Base-by-base conservation (phyloP, 1,140 invertebrate species). In the Drosophila pandora region DNA sequence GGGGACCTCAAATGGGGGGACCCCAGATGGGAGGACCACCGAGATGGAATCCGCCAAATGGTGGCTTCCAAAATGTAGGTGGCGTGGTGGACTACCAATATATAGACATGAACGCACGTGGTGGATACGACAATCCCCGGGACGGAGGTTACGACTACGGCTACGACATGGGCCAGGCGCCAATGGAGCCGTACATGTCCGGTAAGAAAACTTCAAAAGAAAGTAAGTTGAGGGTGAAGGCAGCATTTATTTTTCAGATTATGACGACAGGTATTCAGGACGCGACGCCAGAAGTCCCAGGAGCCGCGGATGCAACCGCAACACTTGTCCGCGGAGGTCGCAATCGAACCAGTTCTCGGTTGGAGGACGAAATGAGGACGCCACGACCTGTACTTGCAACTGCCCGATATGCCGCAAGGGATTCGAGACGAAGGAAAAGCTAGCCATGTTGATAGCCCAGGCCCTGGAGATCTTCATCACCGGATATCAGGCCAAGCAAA, bases 391-490 rank as follows among this genome's bases (percentile, higher is more conserved):
- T 32, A 49, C 30, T 8, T 79, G 79, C 30, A 43, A 57, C 9
- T 75, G 70, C 32, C 25, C 47, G 1, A 48, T 8, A 1, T 78
- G 75, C 22, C 17, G 43, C 3, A 39, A 50, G 3, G 45, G 23
- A 5, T 34, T 17, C 8, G 61, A 76, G 7, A 2, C 47, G 6
- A 61, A 34, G 6, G 48, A 39, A 0, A 63, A 55, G 25, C 58
- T 83, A 3, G 22, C 76, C 6, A 10, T 6, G 12, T 43, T 84
- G 0, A 48, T 83, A 4, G 58, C 65, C 4, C 25, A 72, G 34
- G 71, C 80, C 0, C 22, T 83, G 0, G 71, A 83, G 32, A 63
- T 84, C 6, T 79, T 83, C n/a, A 23, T 78, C 3, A 1, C 23
- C 1, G 10, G 28, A 1, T 0, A n/a, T 3, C 17, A 57, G 34